Conservation (phyloP, 2,888 invertebrate genomes). For the Habroteleia sp. region DNA sequence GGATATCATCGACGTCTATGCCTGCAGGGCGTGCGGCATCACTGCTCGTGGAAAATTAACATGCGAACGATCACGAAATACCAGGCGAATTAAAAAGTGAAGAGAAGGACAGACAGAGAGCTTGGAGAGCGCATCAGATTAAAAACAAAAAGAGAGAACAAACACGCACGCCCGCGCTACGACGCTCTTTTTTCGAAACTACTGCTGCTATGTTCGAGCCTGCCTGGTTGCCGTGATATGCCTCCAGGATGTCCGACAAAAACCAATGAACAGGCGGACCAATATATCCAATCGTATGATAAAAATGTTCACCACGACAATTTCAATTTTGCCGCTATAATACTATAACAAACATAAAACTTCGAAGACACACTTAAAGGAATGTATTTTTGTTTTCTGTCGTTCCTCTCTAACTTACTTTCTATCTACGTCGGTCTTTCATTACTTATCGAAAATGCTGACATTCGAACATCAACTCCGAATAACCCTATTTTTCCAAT, state of each 20-base stretch:
- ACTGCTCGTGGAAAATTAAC: conserved; percentile 78
- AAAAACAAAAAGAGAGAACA: conserved; percentile 59
- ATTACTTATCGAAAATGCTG: conserved; percentile 16
- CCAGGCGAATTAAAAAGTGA: conserved; percentile 73
- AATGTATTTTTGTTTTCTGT: conserved; percentile 10
- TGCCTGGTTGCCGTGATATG: conserved; percentile 57
- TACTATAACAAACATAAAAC: conserved; percentile 25
- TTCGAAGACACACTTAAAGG: conserved; percentile 24
- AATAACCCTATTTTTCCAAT: background rate
- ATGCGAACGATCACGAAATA: conserved; percentile 78
- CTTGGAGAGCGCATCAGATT: conserved; percentile 50
- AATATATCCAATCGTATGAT: conserved; percentile 55
- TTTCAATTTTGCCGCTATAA: conserved; percentile 45
- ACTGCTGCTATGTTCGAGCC: conserved; percentile 33
- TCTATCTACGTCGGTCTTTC: background rate
- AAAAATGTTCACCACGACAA: conserved; percentile 46
- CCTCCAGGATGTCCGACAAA: conserved; percentile 65
- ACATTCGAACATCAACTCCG: background rate
- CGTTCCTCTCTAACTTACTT: background rate
- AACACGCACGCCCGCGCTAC: conserved; percentile 28
- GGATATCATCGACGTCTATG: conserved; percentile 77
- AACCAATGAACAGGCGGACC: conserved; percentile 68
- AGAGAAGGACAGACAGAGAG: conserved; percentile 44
- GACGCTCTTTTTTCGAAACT: conserved; percentile 59
- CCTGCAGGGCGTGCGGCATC: conserved; percentile 73